Base-by-base conservation (phyloP, 2,888 invertebrate genomes). In the Eupithecia vulgata region DNA sequence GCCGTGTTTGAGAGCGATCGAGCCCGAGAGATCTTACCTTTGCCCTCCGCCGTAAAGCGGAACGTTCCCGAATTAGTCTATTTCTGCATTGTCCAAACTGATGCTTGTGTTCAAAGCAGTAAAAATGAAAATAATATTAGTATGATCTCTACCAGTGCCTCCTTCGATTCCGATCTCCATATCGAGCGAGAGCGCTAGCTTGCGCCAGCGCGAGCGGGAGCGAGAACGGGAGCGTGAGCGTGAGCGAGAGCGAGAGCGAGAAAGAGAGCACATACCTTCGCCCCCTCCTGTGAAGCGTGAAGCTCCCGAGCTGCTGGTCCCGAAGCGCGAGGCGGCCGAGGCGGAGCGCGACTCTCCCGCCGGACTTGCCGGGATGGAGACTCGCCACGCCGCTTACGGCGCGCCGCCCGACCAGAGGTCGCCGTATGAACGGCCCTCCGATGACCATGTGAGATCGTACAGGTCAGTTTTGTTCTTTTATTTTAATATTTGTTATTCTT, bases 261-360 rank as follows among this genome's bases (percentile, higher is more conserved):
- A 77, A 73, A 72, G 80, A 73, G 78, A 30, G 2, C 30, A 30
- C 30, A 90, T 84, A 83, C 76, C 88, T 48, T 88, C 92, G 88
- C 91, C 91, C 87, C 95, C 90, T 85, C 88, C 89, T 73, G 93
- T 93, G 88, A 94, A 93, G 84, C 90, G 91, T 81, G 93, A 92
- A 87, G 90, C 84, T 86, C 92, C 87, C 91, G 95, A 88, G 85
- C 93, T 96, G 85, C 91, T 96, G 81, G 95, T 96, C 79, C 96
- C 96, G 17, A 97, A 97, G 94, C 95, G 96, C 45, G 97, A 97
- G 91, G 81, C 95, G 94, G 81, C 91, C 91, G 94, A 94, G 88
- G 90, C 93, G 93, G 95, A 96, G 96, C 91, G 95, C 93, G 97
- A 97, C 91, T 97, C 97, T 77, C 80, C 97, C 93, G 64, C 73